Percentiles rank a stretch among this genome's conserved stretches.
phyloP scores from a whole-genome alignment of 2,888 invertebrate genomes.

The Megalurothrips usitatus region DNA sequence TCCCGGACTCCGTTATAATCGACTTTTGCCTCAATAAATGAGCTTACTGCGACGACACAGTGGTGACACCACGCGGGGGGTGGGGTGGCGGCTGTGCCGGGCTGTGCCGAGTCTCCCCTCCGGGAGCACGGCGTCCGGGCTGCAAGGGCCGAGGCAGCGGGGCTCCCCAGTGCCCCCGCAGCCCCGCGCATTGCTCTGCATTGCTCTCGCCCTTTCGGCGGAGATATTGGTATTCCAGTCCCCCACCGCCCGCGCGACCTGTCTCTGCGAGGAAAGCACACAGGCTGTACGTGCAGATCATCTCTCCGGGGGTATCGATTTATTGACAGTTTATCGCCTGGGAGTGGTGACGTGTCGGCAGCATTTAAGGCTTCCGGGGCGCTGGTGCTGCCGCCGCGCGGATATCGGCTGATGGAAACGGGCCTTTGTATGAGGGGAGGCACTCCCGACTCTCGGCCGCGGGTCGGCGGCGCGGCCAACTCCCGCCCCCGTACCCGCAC shows the following conservation, averaged over 20 bases:
- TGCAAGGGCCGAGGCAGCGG: no score
- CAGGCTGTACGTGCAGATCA: slow-evolving; percentile 10
- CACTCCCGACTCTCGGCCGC: neutral
- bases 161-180: no score
- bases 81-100: no score
- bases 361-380: neutral
- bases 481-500: no score
- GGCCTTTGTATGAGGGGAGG: neutral
- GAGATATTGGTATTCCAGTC: slow-evolving; percentile 15
- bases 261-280: neutral
- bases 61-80: no score
- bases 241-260: neutral
- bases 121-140: no score
- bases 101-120: no score
- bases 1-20: no score
- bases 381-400: neutral
- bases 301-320: neutral
- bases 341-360: neutral
- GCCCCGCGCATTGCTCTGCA: neutral
- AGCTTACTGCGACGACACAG: no score
- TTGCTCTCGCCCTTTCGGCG: slow-evolving; percentile 5
- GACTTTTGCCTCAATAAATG: no score
- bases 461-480: no score
- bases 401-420: no score
- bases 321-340: neutral